phyloP scores from a whole-genome alignment of 2,888 invertebrate genomes.

The Chloroclysta siterata region DNA sequence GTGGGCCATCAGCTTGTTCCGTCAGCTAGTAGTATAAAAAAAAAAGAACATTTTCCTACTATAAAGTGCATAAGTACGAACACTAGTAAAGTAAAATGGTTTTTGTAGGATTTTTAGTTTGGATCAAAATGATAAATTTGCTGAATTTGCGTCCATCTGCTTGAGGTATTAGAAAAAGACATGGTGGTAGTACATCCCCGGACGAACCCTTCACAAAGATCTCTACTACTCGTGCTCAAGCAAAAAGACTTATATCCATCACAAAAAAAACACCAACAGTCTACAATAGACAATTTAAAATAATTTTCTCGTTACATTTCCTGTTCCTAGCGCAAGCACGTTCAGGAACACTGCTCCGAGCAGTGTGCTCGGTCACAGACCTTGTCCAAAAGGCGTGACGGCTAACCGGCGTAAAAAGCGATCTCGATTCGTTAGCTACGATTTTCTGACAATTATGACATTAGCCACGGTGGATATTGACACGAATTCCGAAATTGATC shows the following conservation, averaged over 20 bases:
- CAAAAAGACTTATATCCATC: not conserved
- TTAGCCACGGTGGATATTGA: constrained; percentile 24
- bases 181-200: too few species aligned
- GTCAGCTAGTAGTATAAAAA: too few species aligned
- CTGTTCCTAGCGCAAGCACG: constrained; percentile 15
- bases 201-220: too few species aligned
- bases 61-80: too few species aligned
- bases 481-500: constrained; percentile 21
- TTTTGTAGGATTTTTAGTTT: too few species aligned
- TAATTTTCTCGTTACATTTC: constrained; percentile 3
- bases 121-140: too few species aligned
- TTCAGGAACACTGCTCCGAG: constrained; percentile 45
- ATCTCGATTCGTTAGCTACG: constrained; percentile 22
- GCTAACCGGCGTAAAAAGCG: constrained; percentile 37
- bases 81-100: too few species aligned
- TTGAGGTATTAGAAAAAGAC: too few species aligned
- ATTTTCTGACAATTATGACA: constrained; percentile 23
- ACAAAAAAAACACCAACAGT: not conserved
- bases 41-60: too few species aligned
- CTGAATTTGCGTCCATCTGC: too few species aligned
- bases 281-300: not conserved
- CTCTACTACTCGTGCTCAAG: too few species aligned
- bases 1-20: too few species aligned
- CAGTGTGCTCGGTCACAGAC: constrained; percentile 48
- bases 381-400: constrained; percentile 35